phyloP scores from a whole-genome alignment of 2,113 vertebrate genomes.

The Periophthalmodon schlosseri region DNA sequence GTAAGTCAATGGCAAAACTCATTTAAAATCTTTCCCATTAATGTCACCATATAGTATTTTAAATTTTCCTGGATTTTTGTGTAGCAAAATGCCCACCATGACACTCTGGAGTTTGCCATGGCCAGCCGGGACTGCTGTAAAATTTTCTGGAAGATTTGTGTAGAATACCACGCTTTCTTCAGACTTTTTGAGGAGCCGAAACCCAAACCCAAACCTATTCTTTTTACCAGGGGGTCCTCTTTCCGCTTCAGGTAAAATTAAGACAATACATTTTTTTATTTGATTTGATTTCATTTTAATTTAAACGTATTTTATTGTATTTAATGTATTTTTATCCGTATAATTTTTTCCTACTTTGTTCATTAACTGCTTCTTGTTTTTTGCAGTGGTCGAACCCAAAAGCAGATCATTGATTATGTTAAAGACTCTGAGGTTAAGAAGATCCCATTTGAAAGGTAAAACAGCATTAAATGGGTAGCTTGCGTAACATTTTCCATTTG shows the following conservation, averaged over 20 bases:
- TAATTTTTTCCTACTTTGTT: rapidly evolving
- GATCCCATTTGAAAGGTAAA: constrained; percentile 93
- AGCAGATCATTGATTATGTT: constrained; percentile 93
- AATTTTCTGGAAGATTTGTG: constrained; percentile 97
- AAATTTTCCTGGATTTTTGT: not conserved
- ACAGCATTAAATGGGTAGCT: not conserved
- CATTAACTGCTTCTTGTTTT: not conserved
- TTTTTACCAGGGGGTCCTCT: constrained; percentile 93
- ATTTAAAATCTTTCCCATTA: not conserved
- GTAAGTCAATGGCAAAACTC: constrained; percentile 75
- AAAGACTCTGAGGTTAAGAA: constrained; percentile 94
- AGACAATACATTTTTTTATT: too few species aligned
- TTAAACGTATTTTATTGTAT: too few species aligned
- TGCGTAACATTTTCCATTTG: not conserved
- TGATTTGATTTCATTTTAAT: too few species aligned
- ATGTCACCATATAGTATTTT: not conserved
- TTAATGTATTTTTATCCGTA: not conserved
- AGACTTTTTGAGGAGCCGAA: constrained; percentile 96
- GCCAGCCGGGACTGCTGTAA: constrained; percentile 94
- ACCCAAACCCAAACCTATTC: constrained; percentile 91
- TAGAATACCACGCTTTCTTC: constrained; percentile 96
- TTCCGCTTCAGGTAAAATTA: constrained; percentile 90
- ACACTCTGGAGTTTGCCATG: constrained; percentile 95
- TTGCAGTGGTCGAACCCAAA: constrained; percentile 93
- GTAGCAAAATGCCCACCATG: constrained; percentile 86